Evolutionary conservation across 2,113 vertebrate species (phyloP).

Genomic region (Siniperca chuatsi): DNA sequence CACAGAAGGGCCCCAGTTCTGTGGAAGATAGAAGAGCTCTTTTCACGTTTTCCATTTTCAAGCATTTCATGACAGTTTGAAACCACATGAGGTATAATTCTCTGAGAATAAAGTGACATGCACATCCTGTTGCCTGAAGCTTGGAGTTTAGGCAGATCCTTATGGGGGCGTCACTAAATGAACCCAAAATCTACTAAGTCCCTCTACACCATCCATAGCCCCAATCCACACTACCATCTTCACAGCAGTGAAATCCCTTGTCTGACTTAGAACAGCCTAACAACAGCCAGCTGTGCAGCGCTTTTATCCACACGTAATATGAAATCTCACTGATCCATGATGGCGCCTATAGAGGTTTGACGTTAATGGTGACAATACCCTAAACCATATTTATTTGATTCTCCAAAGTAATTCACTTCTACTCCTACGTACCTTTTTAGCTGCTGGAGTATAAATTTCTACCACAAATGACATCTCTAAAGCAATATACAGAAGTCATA

Average conservation of each 20-base stretch:
- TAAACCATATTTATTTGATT: constrained; percentile 52
- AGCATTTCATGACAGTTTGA: constrained; percentile 52
- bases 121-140: constrained; percentile 66
- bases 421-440: background rate
- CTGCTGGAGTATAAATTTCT: constrained; percentile 17
- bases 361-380: constrained; percentile 43
- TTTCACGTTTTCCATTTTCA: constrained; percentile 30
- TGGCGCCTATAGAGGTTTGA: constrained; percentile 51
- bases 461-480: constrained; percentile 44
- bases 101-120: constrained; percentile 44
- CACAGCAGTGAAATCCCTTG: constrained; percentile 52
- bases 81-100: constrained; percentile 48
- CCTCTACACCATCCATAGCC: constrained; percentile 45
- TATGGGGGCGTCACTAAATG: constrained; percentile 62
- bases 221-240: constrained; percentile 57
- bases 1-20: constrained; percentile 47
- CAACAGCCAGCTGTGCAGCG: constrained; percentile 58
- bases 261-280: constrained; percentile 50
- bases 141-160: constrained; percentile 66
- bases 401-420: constrained; percentile 26
- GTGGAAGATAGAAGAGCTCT: constrained; percentile 44
- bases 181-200: constrained; percentile 63
- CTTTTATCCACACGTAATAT: constrained; percentile 40
- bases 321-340: constrained; percentile 60
- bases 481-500: constrained; percentile 52